Evolutionary conservation across 2,888 invertebrate genomes (phyloP), one percentile per base, ranked within the genome.

Genomic region (Rutpela maculata): DNA sequence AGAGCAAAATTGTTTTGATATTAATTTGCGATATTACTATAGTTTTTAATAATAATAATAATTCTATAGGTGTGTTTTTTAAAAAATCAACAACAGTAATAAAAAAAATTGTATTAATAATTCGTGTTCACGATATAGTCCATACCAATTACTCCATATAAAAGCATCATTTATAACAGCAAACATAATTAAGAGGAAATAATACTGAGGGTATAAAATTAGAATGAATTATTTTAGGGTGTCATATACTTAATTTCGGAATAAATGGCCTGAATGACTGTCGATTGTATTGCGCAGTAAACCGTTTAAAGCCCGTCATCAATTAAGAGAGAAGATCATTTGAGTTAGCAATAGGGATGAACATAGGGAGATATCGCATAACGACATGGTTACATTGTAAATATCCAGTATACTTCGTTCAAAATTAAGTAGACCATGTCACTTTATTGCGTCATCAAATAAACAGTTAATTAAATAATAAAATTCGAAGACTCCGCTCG

Each of bases 311-410:
- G 74, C 79, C 74, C 80, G 75, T 78, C 78, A 78, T 80, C 80
- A 80, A 80, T 80, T 80, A 80, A 71, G 74, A 68, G 76, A 77
- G 76, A 80, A 77, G 76, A 80, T 80, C 80, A 76, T 80, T 78
- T 76, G 76, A 80, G 79, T 75, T 31, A 55, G 70, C 76, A 65
- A 75, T 74, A 71, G 80, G 80, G 80, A 78, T 76, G 78, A 78
- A 78, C 74, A 70, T 67, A 66, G 79, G 80, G 80, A 73, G 66
- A 67, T 72, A 77, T 71, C 22, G 65, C 50, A 59, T 70, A 65
- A 65, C 38, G 65, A 67, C 68, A 79, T 74, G 55, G 80, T 74
- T 80, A 80, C 80, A 80, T 80, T 80, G 80, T 80, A 78, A 78
- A 80, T 80, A 80, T 74, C 73, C 75, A 63, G 73, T 67, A 73